Base-by-base conservation (phyloP, 2,888 invertebrate genomes). In the Leptinotarsa haldemani region DNA sequence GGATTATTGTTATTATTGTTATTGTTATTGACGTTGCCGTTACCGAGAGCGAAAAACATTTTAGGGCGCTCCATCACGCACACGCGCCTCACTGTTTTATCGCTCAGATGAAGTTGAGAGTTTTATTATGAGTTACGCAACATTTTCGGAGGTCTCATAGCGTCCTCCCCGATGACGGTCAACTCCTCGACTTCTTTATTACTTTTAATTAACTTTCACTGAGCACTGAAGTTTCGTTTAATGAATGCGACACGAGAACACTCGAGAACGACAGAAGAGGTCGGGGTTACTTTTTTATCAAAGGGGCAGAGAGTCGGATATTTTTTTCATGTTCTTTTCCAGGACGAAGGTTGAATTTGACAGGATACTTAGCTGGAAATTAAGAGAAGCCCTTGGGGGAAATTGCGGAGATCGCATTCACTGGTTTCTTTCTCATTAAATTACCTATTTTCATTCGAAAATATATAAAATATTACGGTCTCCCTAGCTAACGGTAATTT, bases 11-110 rank as follows among this genome's bases (percentile, higher is more conserved):
- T 83, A 67, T 80, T 81, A 72, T 83, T 84, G 78, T 83, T 84
- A 73, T 80, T 80, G 48, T 81, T 81, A 65, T 81, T 81, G 71
- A 83, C 84, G 75, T 84, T 82, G 66, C 82, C 79, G 76, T 83
- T 83, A 74, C 81, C 81, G 74, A 84, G 72, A 7, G 83, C 79
- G 78, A 84, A 84, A 70, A 83, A 84, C 83, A 84, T 84, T 63
- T 78, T 79, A 64, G 75, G 66, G 56, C 65, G 71, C 46, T 67
- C 25, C 70, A 56, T 56, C 25, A 46, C n/a, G n/a, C n/a, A 15
- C 40, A 12, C 40, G 9, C 2, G 30, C 9, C 40, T 40, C 40
- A 9, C 22, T 1, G 15, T 56, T 56, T 30, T 25, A 68, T 68
- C 40, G 15, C 56, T 61, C 58, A 25, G 30, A 61, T 30, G 70